Base-by-base conservation (phyloP, 2,888 invertebrate genomes). In the Campoletis raptor region DNA sequence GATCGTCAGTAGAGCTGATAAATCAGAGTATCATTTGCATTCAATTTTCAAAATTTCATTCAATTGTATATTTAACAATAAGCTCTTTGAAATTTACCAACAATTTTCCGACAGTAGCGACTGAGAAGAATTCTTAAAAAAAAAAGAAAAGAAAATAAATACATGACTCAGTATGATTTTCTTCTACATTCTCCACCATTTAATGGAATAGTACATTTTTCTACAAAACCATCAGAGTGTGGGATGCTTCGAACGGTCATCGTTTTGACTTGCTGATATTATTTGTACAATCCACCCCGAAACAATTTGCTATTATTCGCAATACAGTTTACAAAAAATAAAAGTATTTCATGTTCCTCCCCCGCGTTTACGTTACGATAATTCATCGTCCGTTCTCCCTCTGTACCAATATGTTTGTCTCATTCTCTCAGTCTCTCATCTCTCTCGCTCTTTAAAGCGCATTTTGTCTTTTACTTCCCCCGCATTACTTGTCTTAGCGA, bases 381-480 rank as follows among this genome's bases (percentile, higher is more conserved):
- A 85, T 86, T 88, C 86, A 86, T 88, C 88, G 79, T 86, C 80
- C 80, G 76, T 70, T 85, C 42, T 37, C 61, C 61, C 30, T 86
- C 82, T 81, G 5, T 30, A 83, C 81, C 80, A 79, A 74, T 67
- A n/a, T 72, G 66, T 78, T 76, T 70, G 57, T 64, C 45, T 61
- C 36, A 8, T 40, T 72, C 40, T 24, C 40, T 73, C 66, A 54
- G n/a, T 40, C 37, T 67, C 37, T 66, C 48, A 10, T 57, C 40
- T 69, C 67, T 69, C 40, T 74, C 45, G 70, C 54, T 54, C 37
- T 76, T 42, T 37, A 52, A 36, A 42, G 18, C 24, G 9, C 12
- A 61, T 42, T 64, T 37, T 57, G 48, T 77, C 72, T 77, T 48
- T 72, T 78, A 40, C 72, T 66, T 78, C 42, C 48, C 61, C 77